Conservation (phyloP, 2,113 vertebrate genomes). For the Ursus arctos region DNA sequence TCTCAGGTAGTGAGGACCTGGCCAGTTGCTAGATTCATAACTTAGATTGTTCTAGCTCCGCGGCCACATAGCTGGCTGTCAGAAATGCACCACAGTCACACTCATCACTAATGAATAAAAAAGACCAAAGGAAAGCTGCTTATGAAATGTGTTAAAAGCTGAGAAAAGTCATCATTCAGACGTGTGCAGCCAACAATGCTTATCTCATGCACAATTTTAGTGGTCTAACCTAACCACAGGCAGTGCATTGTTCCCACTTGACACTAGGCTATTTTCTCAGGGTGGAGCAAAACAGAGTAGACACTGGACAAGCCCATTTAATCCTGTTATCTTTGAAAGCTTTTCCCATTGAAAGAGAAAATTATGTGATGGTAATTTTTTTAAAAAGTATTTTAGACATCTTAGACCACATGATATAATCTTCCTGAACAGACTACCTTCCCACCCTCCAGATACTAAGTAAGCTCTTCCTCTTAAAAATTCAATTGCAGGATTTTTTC, state of each 20-base stretch:
- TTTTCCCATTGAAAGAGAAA: conserved; percentile 55
- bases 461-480: conserved; percentile 55
- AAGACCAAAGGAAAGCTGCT: background rate
- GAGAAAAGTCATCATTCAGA: background rate
- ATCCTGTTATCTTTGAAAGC: conserved; percentile 31
- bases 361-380: conserved; percentile 51
- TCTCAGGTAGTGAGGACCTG: background rate
- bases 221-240: background rate
- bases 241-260: background rate
- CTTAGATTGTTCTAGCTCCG: background rate
- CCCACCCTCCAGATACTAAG: conserved; percentile 63
- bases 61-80: background rate
- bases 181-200: background rate
- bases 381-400: conserved; percentile 53
- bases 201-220: background rate
- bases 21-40: background rate
- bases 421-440: conserved; percentile 61
- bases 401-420: conserved; percentile 66
- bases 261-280: background rate
- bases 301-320: background rate
- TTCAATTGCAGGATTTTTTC: conserved; percentile 68
- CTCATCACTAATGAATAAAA: background rate
- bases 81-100: background rate
- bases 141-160: background rate
- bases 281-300: background rate